phyloP scores from a whole-genome alignment of 2,113 vertebrate species.

The Sceloporus tristichus region DNA sequence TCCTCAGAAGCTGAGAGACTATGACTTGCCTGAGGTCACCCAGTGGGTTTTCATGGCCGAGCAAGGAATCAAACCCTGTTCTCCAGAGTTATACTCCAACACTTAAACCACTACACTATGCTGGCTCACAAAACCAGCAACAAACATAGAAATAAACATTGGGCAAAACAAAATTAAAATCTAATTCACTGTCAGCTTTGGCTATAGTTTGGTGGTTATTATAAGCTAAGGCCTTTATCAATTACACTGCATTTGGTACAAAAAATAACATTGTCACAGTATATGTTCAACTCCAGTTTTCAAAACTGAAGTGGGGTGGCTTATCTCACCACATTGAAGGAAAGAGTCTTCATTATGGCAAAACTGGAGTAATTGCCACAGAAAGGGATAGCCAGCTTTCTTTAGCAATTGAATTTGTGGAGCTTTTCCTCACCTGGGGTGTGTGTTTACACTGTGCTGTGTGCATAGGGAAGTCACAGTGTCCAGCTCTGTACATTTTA shows the following conservation, averaged over 20 bases:
- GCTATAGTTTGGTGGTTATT: background rate
- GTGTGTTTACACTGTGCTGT: background rate
- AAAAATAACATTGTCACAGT: background rate
- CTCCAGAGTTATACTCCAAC: too few relatives aligned
- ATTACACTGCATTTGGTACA: background rate
- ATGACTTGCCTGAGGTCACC: too few relatives aligned
- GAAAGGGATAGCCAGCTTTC: background rate
- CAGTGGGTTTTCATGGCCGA: too few relatives aligned
- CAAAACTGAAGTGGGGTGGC: too few relatives aligned
- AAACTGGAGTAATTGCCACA: background rate
- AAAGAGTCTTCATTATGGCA: background rate
- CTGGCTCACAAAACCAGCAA: too few relatives aligned
- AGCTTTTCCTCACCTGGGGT: too few relatives aligned
- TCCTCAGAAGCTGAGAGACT: too few relatives aligned
- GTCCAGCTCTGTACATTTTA: background rate
- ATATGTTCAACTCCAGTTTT: too few relatives aligned
- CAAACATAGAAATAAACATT: background rate
- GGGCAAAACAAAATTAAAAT: background rate
- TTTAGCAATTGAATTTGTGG: background rate
- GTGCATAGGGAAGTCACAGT: background rate
- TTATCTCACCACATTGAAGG: background rate
- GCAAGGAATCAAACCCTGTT: too few relatives aligned
- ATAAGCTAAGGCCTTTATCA: background rate
- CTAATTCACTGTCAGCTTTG: background rate
- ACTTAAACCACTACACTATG: too few relatives aligned